Evolutionary conservation across 30 jellyfish, hydroid and myxozoan genomes (phyloP), one percentile per base, ranked within the genome.

Genomic region (Chironex yamaguchii): DNA sequence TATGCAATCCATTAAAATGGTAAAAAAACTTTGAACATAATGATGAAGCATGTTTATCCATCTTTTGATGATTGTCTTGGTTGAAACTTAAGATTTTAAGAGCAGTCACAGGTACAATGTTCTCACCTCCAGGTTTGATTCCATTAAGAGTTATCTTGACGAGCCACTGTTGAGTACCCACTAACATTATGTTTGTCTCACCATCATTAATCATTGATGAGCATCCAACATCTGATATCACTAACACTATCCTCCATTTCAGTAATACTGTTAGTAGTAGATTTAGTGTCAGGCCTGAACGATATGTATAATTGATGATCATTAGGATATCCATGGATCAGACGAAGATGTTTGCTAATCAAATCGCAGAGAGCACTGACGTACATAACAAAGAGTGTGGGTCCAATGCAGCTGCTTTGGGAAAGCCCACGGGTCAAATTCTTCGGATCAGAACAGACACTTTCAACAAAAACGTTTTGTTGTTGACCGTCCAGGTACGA

Each of bases 251-350:
- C 31, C 26, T 58, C 73, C 26, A 58, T 58, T 58, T 4, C 24
- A 13, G 24, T 58, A 58, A 58, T 22, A 58, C 73, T 58, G 73
- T 58, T n/a, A 12, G 24, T 58, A n/a, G 73, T 13, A 58, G 24
- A 24, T 58, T 58, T 24, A 4, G 26, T 24, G 4, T 22, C 73
- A 58, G 73, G 73, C 73, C 22, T 58, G 26, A 58, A 58, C 12
- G 73, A 58, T 58, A 58, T 58, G 12, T 58, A 58, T n/a, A 58
- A 24, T 58, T 58, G 73, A 24, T 58, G 24, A 58, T 58, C 26
- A 22, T 6, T 24, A 13, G 73, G 25, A 58, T 58, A 58, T 58
- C 73, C 17, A 9, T 42, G 17, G 58, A 42, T 17, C 58, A 42
- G 17, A 42, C 13, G 17, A 42, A 42, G 58, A 58, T 58, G 11